Base-by-base conservation (phyloP, 2,797 vertebrate species). In the Myotis pilosus region DNA sequence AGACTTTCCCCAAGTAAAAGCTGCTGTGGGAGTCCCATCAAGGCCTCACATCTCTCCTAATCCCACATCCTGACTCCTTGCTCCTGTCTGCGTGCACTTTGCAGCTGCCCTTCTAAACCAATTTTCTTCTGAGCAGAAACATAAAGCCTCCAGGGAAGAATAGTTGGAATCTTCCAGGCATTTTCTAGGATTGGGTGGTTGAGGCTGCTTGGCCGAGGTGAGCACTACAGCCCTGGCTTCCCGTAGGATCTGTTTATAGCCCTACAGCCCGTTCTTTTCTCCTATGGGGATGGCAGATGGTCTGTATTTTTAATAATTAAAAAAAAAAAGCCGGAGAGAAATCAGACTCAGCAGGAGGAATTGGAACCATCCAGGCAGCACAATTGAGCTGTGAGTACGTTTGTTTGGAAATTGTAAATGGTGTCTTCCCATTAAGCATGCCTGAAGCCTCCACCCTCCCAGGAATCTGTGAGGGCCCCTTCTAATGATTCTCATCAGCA, bases 261-360 rank as follows among this genome's bases (percentile, higher is more conserved):
- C 92, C 94, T 94, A 82, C 0, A 15, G 94, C 74, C 9, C n/a
- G 20, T 1, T 92, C 87, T 19, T 62, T 96, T 84, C 68, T 92
- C 83, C 79, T 95, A 74, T 25, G 1, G 79, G 74, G 92, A 95
- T 84, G 94, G 92, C 94, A 96, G 96, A 97, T 97, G 97, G 94
- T 51, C 80, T 94, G 62, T 96, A 69, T 93, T 97, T 97, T 96
- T 93, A 95, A 97, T 97, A 96, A 97, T 96, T 96, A 87, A 92
- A 84, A 92, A 89, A 91, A 95, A 91, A 95, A 89, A 91, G 87
- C 72, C 57, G 12, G 93, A 93, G 94, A 76, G 93, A 95, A 96
- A 91, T 90, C 75, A 44, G 75, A 66, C 95, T 91, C 96, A 89
- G 95, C 92, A 83, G 97, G 97, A 87, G 28, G 44, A 89, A 90